Conservation (phyloP, 2,797 vertebrate species). For the Sebastiscus tertius region DNA sequence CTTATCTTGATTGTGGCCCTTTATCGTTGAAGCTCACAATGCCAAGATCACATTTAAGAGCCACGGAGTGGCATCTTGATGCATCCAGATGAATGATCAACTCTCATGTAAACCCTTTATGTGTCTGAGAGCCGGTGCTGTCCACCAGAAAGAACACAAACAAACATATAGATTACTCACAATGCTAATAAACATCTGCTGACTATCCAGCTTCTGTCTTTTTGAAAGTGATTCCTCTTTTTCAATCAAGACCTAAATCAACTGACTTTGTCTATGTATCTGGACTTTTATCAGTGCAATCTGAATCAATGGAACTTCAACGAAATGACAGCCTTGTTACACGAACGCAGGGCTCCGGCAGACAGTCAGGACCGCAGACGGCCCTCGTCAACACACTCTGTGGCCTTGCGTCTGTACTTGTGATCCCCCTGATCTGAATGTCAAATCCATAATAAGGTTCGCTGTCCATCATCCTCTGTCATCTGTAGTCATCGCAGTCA, state of each 20-base stretch:
- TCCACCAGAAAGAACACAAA: neutral
- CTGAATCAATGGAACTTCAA: neutral
- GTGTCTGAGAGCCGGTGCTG: neutral
- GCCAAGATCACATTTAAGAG: conserved; percentile 50
- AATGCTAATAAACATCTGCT: neutral
- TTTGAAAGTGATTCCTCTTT: neutral
- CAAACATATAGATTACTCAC: neutral
- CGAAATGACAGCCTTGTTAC: conserved; percentile 4
- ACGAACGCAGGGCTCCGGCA: neutral
- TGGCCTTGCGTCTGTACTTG: conserved; percentile 11
- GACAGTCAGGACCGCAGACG: neutral
- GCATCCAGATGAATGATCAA: conserved; percentile 36
- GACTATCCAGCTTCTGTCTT: neutral
- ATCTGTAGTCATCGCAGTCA: conserved; percentile 40
- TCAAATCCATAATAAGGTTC: conserved; percentile 51
- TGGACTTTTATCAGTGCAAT: neutral
- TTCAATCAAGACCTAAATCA: neutral
- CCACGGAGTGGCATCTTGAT: conserved; percentile 38
- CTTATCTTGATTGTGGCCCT: conserved; percentile 31
- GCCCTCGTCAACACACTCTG: conserved; percentile 9
- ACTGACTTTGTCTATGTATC: neutral
- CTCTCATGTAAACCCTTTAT: conserved; percentile 15
- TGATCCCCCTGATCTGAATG: conserved; percentile 57
- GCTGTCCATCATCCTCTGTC: conserved; percentile 59
- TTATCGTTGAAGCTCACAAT: conserved; percentile 38